Base-by-base conservation (phyloP, 2,888 invertebrate genomes). In the Tinea pellionella region DNA sequence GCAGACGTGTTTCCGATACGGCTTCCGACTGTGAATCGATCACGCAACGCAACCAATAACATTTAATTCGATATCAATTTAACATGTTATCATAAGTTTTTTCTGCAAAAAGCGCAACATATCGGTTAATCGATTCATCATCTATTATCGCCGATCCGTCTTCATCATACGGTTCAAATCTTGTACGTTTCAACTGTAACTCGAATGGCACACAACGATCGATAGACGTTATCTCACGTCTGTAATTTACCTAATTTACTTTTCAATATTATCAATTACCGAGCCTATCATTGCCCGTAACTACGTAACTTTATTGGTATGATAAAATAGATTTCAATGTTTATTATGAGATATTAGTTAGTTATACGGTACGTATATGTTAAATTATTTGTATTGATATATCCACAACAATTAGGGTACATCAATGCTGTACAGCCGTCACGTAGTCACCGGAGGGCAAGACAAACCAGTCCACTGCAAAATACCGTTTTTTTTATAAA, bases 1-100 rank as follows among this genome's bases (percentile, higher is more conserved):
- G 70, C 75, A 83, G 81, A 84, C 85, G 84, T 82, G 83, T 81
- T 81, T 86, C 86, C 84, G 76, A 77, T 67, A 76, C 76, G 74
- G 79, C 77, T 86, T 86, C 85, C 53, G 53, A 53, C 53, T 24
- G 53, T 6, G 53, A 78, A 78, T 73, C 68, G 69, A 69, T 80
- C 86, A 84, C 85, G 84, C 85, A 79, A 84, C 30, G 11, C 19
- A 18, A 53, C 53, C 19, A 53, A 53, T 42, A 42, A 43, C 43
- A 19, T 43, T 43, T 19, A 43, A 59, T 43, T 19, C 43, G 43
- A 42, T 13, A 59, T 19, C 30, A 59, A 59, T 59, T 59, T 59
- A 59, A 18, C 53, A n/a, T 24, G 24, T 53, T 53, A 53, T 47
- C 47, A 15, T 2, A 16, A 13, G 24, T 53, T 53, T 47, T 53